A percentile compares a stretch with the other conserved stretches of the same genome.
Conservation (phyloP, 1,140 invertebrate species). For the Drosophila pandora region DNA sequence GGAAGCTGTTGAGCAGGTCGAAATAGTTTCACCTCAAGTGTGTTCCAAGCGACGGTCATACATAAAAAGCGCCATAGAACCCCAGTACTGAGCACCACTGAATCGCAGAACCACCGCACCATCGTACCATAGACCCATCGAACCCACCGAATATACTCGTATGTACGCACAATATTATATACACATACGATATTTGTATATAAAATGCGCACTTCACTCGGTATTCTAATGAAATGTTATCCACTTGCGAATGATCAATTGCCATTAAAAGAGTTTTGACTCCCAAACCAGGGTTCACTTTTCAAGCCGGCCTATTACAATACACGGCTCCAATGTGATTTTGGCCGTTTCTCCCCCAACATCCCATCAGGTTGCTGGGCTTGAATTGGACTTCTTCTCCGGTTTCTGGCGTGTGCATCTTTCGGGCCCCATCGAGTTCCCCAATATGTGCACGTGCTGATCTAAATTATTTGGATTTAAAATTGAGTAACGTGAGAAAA, state of each 20-base stretch:
- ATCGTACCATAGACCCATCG: not conserved
- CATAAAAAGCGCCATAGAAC: conserved; percentile 11
- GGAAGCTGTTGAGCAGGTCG: conserved; percentile 81
- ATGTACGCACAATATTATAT: conserved; percentile 16
- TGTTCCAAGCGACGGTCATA: conserved; percentile 69
- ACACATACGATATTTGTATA: conserved; percentile 12
- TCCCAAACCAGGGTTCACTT: conserved; percentile 60
- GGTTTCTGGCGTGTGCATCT: not conserved
- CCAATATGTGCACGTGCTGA: not conserved
- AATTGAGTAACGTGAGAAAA: not conserved
- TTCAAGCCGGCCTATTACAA: conserved; percentile 48
- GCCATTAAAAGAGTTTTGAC: conserved; percentile 84
- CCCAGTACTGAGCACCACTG: not conserved
- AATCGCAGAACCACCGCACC: not conserved
- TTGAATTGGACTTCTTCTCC: conserved; percentile 4
- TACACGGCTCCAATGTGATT: conserved; percentile 19
- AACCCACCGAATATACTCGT: conserved; percentile 8
- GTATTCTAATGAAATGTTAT: conserved; percentile 83
- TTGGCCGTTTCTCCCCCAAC: not conserved
- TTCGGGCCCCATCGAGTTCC: not conserved
- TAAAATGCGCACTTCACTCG: conserved; percentile 60
- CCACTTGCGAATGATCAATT: conserved; percentile 83
- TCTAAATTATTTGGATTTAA: not conserved
- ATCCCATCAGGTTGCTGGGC: not conserved
- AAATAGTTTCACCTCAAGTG: conserved; percentile 81